Percentiles rank a stretch among this genome's conserved stretches.
Evolutionary conservation across 1,140 invertebrate species (phyloP).

Genomic region (Tetraneura akinire): DNA sequence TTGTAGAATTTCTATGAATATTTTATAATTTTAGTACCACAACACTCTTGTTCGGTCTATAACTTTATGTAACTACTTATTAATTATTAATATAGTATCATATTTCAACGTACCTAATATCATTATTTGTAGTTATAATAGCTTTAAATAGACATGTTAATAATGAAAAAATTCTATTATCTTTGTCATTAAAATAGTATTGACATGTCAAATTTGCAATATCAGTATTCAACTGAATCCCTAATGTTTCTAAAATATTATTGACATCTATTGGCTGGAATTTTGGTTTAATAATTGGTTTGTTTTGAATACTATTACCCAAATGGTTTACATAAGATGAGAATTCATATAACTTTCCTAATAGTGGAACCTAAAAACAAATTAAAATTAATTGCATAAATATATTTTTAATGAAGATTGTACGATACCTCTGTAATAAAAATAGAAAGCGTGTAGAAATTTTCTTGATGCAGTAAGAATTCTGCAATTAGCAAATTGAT

Average conservation of each 20-base stretch:
- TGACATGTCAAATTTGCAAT: background rate
- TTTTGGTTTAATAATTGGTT: background rate
- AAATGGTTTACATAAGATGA: slow-evolving; percentile 4
- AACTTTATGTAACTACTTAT: too few species aligned
- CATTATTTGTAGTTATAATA: background rate
- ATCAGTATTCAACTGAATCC: background rate
- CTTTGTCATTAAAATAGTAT: slow-evolving; percentile 10
- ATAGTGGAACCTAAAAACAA: slow-evolving; percentile 20
- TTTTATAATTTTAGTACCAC: too few species aligned
- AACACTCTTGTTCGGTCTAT: too few species aligned
- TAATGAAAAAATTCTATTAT: slow-evolving; percentile 4
- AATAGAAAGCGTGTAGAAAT: background rate
- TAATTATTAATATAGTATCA: background rate
- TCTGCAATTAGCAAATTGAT: slow-evolving; percentile 20
- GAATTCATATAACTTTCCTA: background rate
- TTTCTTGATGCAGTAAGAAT: slow-evolving; percentile 24
- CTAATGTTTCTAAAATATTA: slow-evolving; percentile 21
- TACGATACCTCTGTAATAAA: slow-evolving; percentile 29
- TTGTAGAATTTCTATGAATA: too few species aligned
- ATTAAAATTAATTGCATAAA: too few species aligned
- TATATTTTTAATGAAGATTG: too few species aligned
- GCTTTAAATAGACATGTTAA: slow-evolving; percentile 11
- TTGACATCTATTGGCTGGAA: background rate
- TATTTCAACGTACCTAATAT: background rate
- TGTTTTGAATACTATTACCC: background rate